phyloP scores from a whole-genome alignment of 2,797 vertebrate genomes.

The Coccyzus lansbergi region DNA sequence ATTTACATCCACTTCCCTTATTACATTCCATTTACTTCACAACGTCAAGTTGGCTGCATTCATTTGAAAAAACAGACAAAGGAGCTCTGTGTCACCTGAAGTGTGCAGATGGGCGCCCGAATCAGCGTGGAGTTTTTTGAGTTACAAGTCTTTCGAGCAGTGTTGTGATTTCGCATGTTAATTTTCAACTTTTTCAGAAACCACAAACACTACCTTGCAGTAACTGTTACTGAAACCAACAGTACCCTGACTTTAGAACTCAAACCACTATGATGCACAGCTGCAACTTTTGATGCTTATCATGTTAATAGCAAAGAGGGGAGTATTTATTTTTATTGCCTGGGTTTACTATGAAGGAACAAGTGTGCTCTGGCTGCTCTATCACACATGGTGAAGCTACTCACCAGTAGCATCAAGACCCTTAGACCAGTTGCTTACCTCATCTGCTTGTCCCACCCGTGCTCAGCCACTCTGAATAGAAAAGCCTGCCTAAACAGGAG shows the following conservation, averaged over 20 bases:
- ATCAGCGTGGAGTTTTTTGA: background rate
- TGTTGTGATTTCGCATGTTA: fast-evolving
- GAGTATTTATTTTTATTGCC: background rate
- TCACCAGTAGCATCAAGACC: background rate
- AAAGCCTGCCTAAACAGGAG: too few species aligned
- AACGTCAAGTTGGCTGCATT: background rate
- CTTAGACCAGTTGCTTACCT: fast-evolving
- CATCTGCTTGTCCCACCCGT: background rate
- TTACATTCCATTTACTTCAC: background rate
- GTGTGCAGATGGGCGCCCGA: background rate
- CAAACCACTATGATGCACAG: background rate
- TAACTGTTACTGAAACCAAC: background rate
- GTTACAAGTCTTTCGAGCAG: background rate
- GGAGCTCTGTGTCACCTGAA: background rate
- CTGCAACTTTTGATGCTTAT: background rate
- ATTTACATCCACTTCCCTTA: fast-evolving
- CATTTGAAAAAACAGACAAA: background rate
- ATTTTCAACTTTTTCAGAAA: background rate
- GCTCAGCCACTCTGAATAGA: background rate
- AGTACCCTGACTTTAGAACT: background rate
- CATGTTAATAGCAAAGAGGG: fast-evolving
- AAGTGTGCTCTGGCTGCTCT: background rate
- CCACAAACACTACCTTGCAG: background rate
- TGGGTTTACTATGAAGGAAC: background rate
- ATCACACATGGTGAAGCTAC: fast-evolving